Percentiles rank a stretch among this genome's conserved stretches.
Evolutionary conservation across 2,113 vertebrate species (phyloP).

Genomic region (Percina caprodes): DNA sequence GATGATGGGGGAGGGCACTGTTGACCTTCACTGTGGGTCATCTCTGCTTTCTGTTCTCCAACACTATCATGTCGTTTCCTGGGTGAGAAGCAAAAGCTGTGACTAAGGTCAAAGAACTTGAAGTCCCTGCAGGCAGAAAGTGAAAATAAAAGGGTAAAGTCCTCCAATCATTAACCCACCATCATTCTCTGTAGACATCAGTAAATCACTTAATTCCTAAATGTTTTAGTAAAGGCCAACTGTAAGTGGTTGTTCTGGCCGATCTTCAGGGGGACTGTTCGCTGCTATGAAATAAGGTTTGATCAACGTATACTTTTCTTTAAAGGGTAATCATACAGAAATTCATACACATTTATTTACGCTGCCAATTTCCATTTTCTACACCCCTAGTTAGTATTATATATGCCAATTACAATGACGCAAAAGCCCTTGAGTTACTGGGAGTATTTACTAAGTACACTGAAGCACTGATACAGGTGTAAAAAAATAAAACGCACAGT

Average conservation of each 20-base stretch:
- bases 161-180: not conserved
- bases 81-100: slow-evolving; percentile 14
- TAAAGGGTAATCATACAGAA: not conserved
- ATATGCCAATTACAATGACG: too few relatives aligned
- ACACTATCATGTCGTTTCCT: not conserved
- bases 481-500: not conserved
- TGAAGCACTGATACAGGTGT: slow-evolving; percentile 2
- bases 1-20: not conserved
- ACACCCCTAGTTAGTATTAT: too few relatives aligned
- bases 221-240: not conserved
- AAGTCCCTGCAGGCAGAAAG: slow-evolving; percentile 14
- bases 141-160: not conserved
- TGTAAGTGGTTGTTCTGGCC: not conserved
- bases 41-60: slow-evolving; percentile 16
- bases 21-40: not conserved
- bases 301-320: not conserved
- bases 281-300: not conserved
- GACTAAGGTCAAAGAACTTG: not conserved
- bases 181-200: not conserved
- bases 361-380: not conserved
- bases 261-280: not conserved
- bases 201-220: not conserved
- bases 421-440: not conserved
- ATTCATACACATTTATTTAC: not conserved
- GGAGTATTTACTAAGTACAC: not conserved